A percentile compares a stretch with the other conserved stretches of the same genome.
These are phyloP conservation scores for Holcopasites calliopsidis DNA, from an alignment of 1,140 invertebrate genomes.

Conservation along the genomic window DNA sequence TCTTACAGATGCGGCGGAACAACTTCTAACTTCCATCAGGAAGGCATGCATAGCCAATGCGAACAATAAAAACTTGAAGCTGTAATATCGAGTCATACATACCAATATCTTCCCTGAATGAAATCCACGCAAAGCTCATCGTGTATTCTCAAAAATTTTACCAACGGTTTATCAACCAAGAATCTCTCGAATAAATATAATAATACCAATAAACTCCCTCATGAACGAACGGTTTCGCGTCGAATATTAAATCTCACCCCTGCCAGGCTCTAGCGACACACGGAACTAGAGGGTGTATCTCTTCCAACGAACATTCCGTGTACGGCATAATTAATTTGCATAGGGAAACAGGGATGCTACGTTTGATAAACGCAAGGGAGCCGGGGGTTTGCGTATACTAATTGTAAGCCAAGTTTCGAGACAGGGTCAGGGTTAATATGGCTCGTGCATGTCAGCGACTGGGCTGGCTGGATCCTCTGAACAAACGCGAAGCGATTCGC, in stretches of 20 bases:
- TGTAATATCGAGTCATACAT: too few species aligned
- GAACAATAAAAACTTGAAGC: too few species aligned
- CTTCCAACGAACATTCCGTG: background rate
- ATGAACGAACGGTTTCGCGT: too few species aligned
- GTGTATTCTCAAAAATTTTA: too few species aligned
- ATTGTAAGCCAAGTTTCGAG: conserved; percentile 19
- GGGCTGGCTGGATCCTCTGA: background rate
- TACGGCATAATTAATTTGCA: conserved; percentile 30
- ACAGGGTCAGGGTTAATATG: conserved; percentile 42
- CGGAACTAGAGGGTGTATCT: background rate
- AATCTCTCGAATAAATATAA: too few species aligned
- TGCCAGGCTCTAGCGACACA: background rate
- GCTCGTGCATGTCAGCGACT: conserved; percentile 19
- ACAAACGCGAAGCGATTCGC: conserved; percentile 10
- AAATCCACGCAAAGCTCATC: too few species aligned
- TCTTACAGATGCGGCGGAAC: background rate
- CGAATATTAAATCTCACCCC: background rate
- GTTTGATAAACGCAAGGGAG: conserved; percentile 25
- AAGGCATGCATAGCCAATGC: too few species aligned
- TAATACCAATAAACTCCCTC: too few species aligned
- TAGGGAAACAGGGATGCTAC: background rate
- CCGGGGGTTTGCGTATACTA: background rate
- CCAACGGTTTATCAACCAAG: too few species aligned
- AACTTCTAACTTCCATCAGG: too few species aligned
- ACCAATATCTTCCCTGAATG: too few species aligned